These are phyloP conservation scores for Toxostoma redivivum DNA, from an alignment of 2,113 vertebrate species.

Conservation along the genomic window DNA sequence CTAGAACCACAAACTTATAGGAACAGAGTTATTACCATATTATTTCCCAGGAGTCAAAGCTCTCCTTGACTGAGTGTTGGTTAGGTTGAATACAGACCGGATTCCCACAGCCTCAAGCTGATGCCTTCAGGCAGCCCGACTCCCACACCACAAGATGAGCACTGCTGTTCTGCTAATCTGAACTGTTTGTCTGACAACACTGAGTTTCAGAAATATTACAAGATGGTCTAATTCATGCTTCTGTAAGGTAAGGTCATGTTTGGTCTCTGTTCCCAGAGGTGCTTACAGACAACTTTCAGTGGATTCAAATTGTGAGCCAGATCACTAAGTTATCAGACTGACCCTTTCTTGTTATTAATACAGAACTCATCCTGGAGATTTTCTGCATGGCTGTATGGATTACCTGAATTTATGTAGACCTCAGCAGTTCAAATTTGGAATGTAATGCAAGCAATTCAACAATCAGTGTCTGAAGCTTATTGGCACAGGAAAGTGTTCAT, in stretches of 20 bases:
- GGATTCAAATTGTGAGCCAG: slow-evolving; percentile 69
- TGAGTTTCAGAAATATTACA: slow-evolving; percentile 5
- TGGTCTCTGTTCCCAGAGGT: slow-evolving; percentile 61
- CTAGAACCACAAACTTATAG: too few relatives aligned
- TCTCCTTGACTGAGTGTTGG: too few relatives aligned
- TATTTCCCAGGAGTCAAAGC: too few relatives aligned
- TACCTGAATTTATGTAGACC: slow-evolving; percentile 68
- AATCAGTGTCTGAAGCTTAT: slow-evolving; percentile 55
- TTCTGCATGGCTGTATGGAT: slow-evolving; percentile 63
- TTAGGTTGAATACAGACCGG: too few relatives aligned
- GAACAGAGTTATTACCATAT: too few relatives aligned
- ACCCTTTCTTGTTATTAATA: slow-evolving; percentile 68
- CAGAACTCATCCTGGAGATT: slow-evolving; percentile 68
- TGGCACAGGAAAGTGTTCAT: slow-evolving; percentile 45
- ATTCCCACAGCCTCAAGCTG: too few relatives aligned
- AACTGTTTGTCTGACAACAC: slow-evolving; percentile 20
- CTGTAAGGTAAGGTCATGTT: slow-evolving; percentile 62
- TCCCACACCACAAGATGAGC: background rate
- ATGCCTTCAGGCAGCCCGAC: too few relatives aligned
- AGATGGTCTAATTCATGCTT: slow-evolving; percentile 40
- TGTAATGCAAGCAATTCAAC: slow-evolving; percentile 31
- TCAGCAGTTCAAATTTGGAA: slow-evolving; percentile 66
- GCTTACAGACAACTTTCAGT: slow-evolving; percentile 58
- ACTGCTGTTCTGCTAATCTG: background rate
- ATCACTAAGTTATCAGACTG: slow-evolving; percentile 69